phyloP scores from a whole-genome alignment of 2,113 vertebrate species.

The Sinosuthora webbiana region DNA sequence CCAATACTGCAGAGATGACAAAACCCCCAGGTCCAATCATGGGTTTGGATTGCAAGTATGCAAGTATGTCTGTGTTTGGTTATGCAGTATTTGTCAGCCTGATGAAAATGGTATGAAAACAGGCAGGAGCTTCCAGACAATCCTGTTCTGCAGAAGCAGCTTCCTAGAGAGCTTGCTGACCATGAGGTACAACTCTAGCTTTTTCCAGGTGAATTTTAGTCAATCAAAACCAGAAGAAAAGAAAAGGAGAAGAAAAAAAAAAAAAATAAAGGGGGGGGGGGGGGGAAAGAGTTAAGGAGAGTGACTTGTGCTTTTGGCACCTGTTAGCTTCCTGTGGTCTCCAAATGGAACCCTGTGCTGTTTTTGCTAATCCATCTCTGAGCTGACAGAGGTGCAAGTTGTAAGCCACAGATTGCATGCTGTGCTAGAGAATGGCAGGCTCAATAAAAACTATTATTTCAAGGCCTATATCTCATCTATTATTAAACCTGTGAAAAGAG shows the following conservation, averaged over 20 bases:
- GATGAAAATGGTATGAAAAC: not conserved
- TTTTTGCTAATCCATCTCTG: slow-evolving; percentile 58
- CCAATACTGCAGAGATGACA: not conserved
- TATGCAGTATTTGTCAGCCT: not conserved
- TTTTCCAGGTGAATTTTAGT: not conserved
- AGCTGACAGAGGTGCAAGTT: slow-evolving; percentile 55
- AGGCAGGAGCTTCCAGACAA: not conserved
- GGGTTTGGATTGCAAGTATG: not conserved
- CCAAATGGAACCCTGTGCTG: slow-evolving; percentile 27
- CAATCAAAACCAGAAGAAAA: not conserved
- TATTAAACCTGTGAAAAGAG: slow-evolving; percentile 79
- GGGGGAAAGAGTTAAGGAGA: not conserved
- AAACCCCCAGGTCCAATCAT: not conserved
- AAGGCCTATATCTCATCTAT: slow-evolving; percentile 76
- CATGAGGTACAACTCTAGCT: not conserved
- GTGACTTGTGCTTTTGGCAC: slow-evolving; percentile 27
- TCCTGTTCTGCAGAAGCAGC: not conserved
- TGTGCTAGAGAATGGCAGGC: slow-evolving; percentile 57
- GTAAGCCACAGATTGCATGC: slow-evolving; percentile 59
- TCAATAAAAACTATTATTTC: slow-evolving; percentile 80
- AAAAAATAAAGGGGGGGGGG: too few relatives aligned
- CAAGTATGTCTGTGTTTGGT: not conserved
- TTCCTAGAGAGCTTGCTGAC: not conserved
- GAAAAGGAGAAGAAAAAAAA: not conserved
- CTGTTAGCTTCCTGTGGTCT: slow-evolving; percentile 48